Percentiles rank a stretch among this genome's conserved stretches.
Conservation (phyloP, 2,797 vertebrate genomes). For the Balearica regulorum region DNA sequence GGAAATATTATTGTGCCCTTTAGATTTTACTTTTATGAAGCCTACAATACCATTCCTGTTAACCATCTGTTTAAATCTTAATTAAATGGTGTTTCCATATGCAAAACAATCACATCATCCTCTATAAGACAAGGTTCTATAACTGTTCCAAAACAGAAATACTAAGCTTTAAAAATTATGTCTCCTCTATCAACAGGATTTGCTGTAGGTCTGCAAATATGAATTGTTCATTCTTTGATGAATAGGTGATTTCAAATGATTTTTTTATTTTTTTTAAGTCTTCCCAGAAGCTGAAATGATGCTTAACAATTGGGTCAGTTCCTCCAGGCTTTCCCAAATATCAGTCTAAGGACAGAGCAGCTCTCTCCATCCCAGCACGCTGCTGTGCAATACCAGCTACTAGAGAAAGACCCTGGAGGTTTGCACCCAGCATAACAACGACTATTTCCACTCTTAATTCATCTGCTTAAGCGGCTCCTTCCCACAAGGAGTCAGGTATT, state of each 20-base stretch:
- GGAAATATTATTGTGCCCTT: constrained; percentile 28
- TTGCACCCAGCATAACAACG: neutral
- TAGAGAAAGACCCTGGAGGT: neutral
- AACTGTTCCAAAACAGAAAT: neutral
- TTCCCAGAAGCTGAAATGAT: neutral
- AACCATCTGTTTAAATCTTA: constrained; percentile 37
- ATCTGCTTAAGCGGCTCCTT: neutral
- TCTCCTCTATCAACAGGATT: neutral
- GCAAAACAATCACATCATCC: neutral
- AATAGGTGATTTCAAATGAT: neutral
- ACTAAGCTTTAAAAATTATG: neutral
- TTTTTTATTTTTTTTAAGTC: neutral
- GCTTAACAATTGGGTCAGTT: neutral
- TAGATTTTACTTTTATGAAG: constrained; percentile 12
- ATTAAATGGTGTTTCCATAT: constrained; percentile 17
- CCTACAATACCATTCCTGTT: neutral
- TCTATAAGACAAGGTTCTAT: neutral
- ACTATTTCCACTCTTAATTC: neutral
- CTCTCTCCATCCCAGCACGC: neutral
- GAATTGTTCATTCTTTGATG: neutral
- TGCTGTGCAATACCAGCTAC: neutral
- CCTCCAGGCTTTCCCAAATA: neutral
- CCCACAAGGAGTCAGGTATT: neutral
- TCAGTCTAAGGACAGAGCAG: neutral
- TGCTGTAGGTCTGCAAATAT: neutral